Conservation (phyloP, 2,113 vertebrate species). For the Galeopterus variegatus region DNA sequence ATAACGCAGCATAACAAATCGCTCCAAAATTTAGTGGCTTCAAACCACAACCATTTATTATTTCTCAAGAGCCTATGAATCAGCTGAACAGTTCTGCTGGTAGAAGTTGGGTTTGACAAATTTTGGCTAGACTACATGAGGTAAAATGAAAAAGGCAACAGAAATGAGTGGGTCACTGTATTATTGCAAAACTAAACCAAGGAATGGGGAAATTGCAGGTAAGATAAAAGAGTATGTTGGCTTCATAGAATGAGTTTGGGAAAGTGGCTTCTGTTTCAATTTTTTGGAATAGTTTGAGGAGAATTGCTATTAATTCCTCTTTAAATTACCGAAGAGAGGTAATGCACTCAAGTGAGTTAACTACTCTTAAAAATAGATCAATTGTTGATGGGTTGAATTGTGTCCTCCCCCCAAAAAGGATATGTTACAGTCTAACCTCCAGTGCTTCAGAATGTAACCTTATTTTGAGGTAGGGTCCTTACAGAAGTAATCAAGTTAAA, state of each 20-base stretch:
- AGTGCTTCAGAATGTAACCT: background rate
- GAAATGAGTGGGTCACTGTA: background rate
- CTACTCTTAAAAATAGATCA: slow-evolving; percentile 33
- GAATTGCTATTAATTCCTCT: too few relatives aligned
- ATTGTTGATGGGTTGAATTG: background rate
- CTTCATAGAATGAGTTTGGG: too few relatives aligned
- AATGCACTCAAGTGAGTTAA: background rate
- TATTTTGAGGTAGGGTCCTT: background rate
- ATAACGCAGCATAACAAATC: background rate
- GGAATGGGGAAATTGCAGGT: slow-evolving; percentile 35
- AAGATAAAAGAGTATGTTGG: background rate
- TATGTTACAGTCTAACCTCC: background rate
- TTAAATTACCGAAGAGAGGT: too few relatives aligned
- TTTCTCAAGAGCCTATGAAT: background rate
- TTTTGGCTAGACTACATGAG: background rate
- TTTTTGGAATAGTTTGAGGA: too few relatives aligned
- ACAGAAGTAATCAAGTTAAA: background rate
- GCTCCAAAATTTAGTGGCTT: background rate
- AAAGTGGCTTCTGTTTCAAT: too few relatives aligned
- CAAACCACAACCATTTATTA: background rate
- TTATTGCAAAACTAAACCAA: background rate
- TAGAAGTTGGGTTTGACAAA: background rate
- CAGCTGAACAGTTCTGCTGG: background rate
- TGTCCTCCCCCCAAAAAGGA: background rate
- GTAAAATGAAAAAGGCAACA: background rate